These are phyloP conservation scores for Cephalotes varians DNA, from an alignment of 2,888 invertebrate genomes.

Conservation along the genomic window DNA sequence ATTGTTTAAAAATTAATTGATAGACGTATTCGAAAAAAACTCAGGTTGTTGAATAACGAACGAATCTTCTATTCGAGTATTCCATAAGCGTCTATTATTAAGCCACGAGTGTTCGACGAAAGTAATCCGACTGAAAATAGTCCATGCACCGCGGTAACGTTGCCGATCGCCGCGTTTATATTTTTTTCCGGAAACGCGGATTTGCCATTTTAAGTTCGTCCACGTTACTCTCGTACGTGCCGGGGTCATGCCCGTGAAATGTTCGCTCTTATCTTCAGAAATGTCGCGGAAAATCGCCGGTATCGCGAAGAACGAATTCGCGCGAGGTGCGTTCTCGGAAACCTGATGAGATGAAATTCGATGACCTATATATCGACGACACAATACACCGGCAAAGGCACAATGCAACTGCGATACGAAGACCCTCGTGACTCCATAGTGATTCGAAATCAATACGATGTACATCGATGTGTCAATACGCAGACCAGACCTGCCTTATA, in stretches of 20 bases:
- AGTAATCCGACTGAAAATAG: background rate
- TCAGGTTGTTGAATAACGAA: background rate
- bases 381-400: constrained; percentile 67
- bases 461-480: constrained; percentile 70
- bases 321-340: constrained; percentile 33
- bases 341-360: constrained; percentile 63
- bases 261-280: constrained; percentile 2
- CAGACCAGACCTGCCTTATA: constrained; percentile 62
- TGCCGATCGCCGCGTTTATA: constrained; percentile 2
- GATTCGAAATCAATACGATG: constrained; percentile 71
- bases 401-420: constrained; percentile 60
- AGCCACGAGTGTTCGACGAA: background rate
- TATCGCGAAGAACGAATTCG: constrained; percentile 28
- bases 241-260: constrained; percentile 44
- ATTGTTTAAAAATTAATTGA: background rate
- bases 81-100: background rate
- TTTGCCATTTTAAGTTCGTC: constrained; percentile 29
- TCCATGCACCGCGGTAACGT: background rate
- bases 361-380: constrained; percentile 67
- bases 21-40: background rate
- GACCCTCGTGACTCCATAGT: constrained; percentile 62
- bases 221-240: constrained; percentile 33
- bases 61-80: constrained; percentile 6
- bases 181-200: constrained; percentile 14
- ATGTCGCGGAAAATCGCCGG: background rate